Base-by-base conservation (phyloP, 1,140 invertebrate genomes). In the Prorops nasuta region DNA sequence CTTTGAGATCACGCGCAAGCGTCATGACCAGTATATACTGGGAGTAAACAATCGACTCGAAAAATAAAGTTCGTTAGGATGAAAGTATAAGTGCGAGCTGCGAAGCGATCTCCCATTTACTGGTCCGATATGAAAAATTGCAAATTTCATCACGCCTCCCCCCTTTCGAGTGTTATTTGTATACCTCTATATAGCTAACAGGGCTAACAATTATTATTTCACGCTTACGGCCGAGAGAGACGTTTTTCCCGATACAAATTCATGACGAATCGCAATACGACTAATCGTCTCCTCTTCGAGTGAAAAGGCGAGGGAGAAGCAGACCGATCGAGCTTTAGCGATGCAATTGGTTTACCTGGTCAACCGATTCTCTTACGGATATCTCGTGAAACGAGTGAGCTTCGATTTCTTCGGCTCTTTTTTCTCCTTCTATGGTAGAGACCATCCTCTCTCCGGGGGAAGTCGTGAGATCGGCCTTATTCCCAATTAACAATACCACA, bases 321-420 rank as follows among this genome's bases (percentile, higher is more conserved):
- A 28, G 24, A 17, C 15, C 15, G 2, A 16, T 1, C 15, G 34
- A 28, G 34, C 9, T 10, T 16, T 24, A 21, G 36, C 6, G 9
- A 9, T 8, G 14, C 6, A 38, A 20, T 28, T 37, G 4, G 12
- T 7, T 61, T 58, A 87, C 86, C 79, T 88, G 86, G 28, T 90
- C 87, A 35, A 89, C 84, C 56, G 85, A 89, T 63, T 92, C 90
- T 42, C 89, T 76, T 1, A 90, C 89, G 1, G 90, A 92, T 39
- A 92, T 88, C 71, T 92, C 90, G 63, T 89, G 87, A 63, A 91
- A 92, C 55, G 84, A 86, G 10, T 88, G 85, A 64, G 89, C 91
- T 22, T 88, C 88, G 44, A 92, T 89, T 76, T 85, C 87, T 66
- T 84, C 83, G 52, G 85, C 88, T 14, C 88, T 76, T 17, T 83